Percentiles rank a stretch among this genome's conserved stretches.
Conservation (phyloP, 2,113 vertebrate species). For the Glaucidium brasilianum region DNA sequence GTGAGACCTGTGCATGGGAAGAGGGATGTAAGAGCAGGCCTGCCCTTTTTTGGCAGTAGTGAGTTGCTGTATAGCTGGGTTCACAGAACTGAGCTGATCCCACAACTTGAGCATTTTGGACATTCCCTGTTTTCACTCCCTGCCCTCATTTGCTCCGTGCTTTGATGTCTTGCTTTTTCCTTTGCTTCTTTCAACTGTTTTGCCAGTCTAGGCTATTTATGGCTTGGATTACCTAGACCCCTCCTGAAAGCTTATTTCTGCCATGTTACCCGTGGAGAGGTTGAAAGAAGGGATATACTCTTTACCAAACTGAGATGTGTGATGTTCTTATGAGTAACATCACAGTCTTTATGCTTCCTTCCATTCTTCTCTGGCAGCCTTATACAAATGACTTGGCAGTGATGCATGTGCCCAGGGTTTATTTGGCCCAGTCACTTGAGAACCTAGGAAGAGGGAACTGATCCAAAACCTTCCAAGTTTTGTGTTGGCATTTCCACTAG, state of each 20-base stretch:
- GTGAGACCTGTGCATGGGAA: not conserved
- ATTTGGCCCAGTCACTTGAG: not conserved
- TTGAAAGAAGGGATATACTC: not conserved
- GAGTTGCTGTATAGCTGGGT: not conserved
- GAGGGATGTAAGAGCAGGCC: not conserved
- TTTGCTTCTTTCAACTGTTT: not conserved
- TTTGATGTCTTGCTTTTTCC: not conserved
- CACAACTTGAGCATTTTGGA: not conserved
- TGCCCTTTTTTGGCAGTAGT: not conserved
- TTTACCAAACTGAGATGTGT: not conserved
- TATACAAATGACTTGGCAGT: not conserved
- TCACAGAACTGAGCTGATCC: not conserved
- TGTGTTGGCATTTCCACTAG: not conserved
- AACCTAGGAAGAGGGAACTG: not conserved
- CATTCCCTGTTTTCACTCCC: not conserved
- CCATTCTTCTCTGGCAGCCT: not conserved
- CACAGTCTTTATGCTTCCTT: not conserved
- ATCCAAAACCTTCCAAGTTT: not conserved
- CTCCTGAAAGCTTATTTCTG: not conserved
- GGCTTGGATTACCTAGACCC: not conserved
- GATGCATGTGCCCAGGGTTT: not conserved
- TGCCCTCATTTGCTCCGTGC: accelerated
- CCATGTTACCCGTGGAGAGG: accelerated
- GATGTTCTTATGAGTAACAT: not conserved
- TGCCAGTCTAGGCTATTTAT: not conserved